Conservation (phyloP, 2,888 invertebrate species). For the Acleris emargana region DNA sequence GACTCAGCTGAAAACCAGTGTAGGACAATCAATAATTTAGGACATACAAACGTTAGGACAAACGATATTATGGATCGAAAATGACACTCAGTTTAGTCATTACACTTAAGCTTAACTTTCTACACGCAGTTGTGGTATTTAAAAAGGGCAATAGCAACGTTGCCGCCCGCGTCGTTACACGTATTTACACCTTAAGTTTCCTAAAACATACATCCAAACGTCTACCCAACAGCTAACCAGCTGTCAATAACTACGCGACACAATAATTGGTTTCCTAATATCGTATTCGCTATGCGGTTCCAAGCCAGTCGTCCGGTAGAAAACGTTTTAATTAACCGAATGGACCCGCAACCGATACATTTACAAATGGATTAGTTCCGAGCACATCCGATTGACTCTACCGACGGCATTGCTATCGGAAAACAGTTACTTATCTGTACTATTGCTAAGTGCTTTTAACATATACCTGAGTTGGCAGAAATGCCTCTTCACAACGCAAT, state of each 20-base stretch:
- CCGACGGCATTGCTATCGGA: constrained; percentile 13
- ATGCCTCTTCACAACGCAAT: background rate
- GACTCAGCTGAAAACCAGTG: too few species aligned
- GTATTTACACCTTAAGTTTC: too few species aligned
- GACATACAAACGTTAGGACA: too few species aligned
- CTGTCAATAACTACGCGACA: background rate
- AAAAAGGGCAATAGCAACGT: too few species aligned
- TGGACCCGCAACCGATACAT: constrained; percentile 52
- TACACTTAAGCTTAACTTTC: too few species aligned
- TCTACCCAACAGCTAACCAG: background rate
- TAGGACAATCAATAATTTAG: too few species aligned
- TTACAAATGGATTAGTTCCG: constrained; percentile 75
- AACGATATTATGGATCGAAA: too few species aligned
- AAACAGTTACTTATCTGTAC: constrained; percentile 23
- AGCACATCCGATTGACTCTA: constrained; percentile 31
- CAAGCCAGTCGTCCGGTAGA: constrained; percentile 43
- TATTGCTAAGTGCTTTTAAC: constrained; percentile 8
- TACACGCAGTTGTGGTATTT: too few species aligned
- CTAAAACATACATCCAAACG: too few species aligned
- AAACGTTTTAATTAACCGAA: constrained; percentile 77
- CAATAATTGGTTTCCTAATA: constrained; percentile 29
- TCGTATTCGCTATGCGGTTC: constrained; percentile 16
- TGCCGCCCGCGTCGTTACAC: too few species aligned
- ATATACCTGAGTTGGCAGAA: background rate
- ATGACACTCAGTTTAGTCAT: too few species aligned